Percentiles rank a stretch among this genome's conserved stretches.
Evolutionary conservation across 2,113 vertebrate genomes (phyloP).

Genomic region (Hystrix cristata): DNA sequence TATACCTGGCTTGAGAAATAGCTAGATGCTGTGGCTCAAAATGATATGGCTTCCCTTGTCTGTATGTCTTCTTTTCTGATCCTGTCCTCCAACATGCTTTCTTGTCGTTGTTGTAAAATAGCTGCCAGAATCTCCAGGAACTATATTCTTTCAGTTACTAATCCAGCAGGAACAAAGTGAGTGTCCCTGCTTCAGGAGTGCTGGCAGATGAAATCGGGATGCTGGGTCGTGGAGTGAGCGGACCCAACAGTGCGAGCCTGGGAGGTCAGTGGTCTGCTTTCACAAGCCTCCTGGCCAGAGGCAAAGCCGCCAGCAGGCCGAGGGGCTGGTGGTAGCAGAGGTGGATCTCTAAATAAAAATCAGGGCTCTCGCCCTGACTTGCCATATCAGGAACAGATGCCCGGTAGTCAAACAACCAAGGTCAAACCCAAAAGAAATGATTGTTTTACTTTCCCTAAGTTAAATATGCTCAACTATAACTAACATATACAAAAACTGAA

Average conservation of each 20-base stretch:
- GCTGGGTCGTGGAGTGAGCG: background rate
- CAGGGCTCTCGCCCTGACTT: background rate
- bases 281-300: background rate
- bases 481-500: background rate
- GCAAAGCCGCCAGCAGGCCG: background rate
- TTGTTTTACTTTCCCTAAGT: background rate
- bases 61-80: background rate
- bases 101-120: constrained; percentile 10
- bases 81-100: constrained; percentile 18
- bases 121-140: background rate
- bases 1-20: background rate
- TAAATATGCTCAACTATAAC: background rate
- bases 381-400: background rate
- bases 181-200: background rate
- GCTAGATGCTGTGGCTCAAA: background rate
- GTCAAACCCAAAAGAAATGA: background rate
- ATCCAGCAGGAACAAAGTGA: background rate
- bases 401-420: background rate
- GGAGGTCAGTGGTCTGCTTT: background rate
- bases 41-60: background rate
- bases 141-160: background rate
- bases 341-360: background rate
- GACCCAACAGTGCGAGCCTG: background rate
- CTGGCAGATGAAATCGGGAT: background rate
- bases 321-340: background rate